Evolutionary conservation across 2,113 vertebrate species (phyloP).

Genomic region (Amphiprion percula): DNA sequence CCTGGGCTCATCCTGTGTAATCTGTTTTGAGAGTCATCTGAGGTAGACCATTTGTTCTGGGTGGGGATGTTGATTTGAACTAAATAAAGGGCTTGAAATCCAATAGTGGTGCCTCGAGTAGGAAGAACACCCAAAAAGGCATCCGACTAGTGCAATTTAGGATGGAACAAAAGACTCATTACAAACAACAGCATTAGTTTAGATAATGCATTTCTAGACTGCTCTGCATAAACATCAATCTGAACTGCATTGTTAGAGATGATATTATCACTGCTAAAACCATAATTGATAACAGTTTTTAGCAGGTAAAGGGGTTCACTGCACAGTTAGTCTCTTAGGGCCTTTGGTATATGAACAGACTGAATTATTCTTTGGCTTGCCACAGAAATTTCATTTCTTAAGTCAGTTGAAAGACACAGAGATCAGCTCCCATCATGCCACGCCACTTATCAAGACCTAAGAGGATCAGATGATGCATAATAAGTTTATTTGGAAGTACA

Average conservation of each 20-base stretch:
- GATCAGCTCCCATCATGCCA: no score
- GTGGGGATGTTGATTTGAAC: slow-evolving; percentile 79
- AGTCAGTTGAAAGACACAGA: no score
- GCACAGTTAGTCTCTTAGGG: not conserved
- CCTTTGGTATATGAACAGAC: slow-evolving; percentile 27
- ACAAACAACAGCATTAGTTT: slow-evolving; percentile 54
- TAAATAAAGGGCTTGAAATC: slow-evolving; percentile 75
- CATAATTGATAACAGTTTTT: slow-evolving; percentile 30
- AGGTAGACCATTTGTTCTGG: slow-evolving; percentile 77
- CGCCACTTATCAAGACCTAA: no score
- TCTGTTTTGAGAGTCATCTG: slow-evolving; percentile 82
- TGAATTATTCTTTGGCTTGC: not conserved
- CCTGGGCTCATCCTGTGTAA: slow-evolving; percentile 74
- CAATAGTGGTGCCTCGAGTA: slow-evolving; percentile 62
- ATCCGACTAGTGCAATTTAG: slow-evolving; percentile 62
- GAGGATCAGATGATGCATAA: no score
- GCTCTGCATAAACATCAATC: slow-evolving; percentile 44
- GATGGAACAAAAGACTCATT: slow-evolving; percentile 67
- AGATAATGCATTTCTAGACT: slow-evolving; percentile 63
- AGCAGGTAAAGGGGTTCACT: slow-evolving; percentile 3
- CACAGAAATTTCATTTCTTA: not conserved
- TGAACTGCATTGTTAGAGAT: slow-evolving; percentile 39
- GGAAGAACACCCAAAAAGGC: slow-evolving; percentile 71
- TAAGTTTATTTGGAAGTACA: no score
- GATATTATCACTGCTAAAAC: slow-evolving; percentile 31